A percentile compares a stretch with the other conserved stretches of the same genome.
Conservation (phyloP, 2,797 vertebrate species). For the Sternarchorhynchus goeldii region DNA sequence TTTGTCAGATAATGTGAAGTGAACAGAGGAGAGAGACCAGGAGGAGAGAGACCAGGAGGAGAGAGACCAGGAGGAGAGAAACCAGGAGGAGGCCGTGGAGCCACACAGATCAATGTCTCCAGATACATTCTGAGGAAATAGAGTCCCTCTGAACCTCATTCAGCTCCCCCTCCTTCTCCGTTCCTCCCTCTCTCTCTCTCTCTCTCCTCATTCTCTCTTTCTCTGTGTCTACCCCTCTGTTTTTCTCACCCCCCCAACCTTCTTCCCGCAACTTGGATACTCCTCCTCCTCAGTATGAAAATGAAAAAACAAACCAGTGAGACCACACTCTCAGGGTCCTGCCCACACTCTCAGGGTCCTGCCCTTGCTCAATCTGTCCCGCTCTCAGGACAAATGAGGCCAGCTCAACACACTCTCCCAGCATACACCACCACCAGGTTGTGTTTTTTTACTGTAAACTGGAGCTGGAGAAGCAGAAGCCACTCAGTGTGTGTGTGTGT, state of each 20-base stretch:
- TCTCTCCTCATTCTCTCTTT: constrained; percentile 55
- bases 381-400: constrained; percentile 43
- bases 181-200: constrained; percentile 32
- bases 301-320: not conserved
- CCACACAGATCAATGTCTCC: constrained; percentile 69
- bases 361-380: constrained; percentile 44
- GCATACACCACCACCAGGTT: constrained; percentile 10
- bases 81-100: constrained; percentile 53
- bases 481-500: constrained; percentile 14
- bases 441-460: constrained; percentile 39
- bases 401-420: constrained; percentile 41
- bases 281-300: constrained; percentile 56
- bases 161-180: constrained; percentile 9
- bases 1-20: constrained; percentile 59
- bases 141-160: constrained; percentile 37
- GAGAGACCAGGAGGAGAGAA: not conserved
- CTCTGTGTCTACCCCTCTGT: not conserved
- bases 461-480: not conserved
- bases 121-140: constrained; percentile 45
- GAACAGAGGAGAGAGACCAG: constrained; percentile 1
- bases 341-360: constrained; percentile 23
- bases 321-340: constrained; percentile 23
- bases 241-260: too few relatives aligned
- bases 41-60: not conserved
- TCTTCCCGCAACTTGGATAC: constrained; percentile 49